phyloP scores from a whole-genome alignment of 2,888 invertebrate species.

The Spisula subtruncata region DNA sequence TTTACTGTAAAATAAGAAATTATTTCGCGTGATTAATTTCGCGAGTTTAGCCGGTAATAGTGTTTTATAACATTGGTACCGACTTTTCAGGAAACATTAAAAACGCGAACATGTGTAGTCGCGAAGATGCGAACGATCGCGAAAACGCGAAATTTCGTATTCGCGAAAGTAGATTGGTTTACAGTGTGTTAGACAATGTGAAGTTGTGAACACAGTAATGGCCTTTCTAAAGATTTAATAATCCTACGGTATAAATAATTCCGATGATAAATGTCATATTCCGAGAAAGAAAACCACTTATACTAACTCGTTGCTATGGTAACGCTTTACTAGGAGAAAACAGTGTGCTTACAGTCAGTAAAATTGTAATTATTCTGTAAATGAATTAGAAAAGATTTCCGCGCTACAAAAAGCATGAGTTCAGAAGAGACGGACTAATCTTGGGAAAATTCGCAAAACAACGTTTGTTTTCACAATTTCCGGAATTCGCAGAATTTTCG shows the following conservation, averaged over 20 bases:
- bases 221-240: conserved; percentile 9
- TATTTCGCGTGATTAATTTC: no score
- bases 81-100: no score
- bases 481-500: not conserved
- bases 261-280: conserved; percentile 39
- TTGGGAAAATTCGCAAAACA: not conserved
- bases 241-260: conserved; percentile 27
- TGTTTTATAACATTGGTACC: no score
- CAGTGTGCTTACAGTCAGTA: conserved; percentile 34
- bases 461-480: not conserved
- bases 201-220: no score
- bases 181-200: no score
- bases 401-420: not conserved
- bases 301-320: conserved; percentile 37
- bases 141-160: no score
- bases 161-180: no score
- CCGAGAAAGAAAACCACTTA: conserved; percentile 37
- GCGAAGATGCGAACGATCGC: no score
- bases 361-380: conserved; percentile 46
- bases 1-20: no score
- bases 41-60: no score
- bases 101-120: not conserved
- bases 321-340: conserved; percentile 13
- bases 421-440: not conserved
- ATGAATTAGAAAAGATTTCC: not conserved